Percentiles rank a stretch among this genome's conserved stretches.
phyloP scores from a whole-genome alignment of 2,888 invertebrate species.

The Pterostichus madidus region DNA sequence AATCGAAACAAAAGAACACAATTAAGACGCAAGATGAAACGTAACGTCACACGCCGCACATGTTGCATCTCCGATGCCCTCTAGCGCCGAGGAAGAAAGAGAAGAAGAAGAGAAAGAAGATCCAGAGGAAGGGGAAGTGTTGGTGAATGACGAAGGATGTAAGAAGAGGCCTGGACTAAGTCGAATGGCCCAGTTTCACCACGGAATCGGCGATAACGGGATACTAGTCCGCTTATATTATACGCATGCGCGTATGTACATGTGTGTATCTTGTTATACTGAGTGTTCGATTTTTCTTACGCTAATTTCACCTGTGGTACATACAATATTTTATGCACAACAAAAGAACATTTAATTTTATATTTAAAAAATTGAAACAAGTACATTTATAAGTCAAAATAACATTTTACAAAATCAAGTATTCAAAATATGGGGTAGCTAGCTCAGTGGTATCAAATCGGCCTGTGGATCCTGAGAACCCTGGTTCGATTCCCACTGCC shows the following conservation, averaged over 20 bases:
- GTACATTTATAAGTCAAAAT: no score
- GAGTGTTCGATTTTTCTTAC: neutral
- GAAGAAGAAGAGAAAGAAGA: no score
- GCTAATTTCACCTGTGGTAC: no score
- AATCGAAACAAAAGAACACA: slow-evolving; percentile 7
- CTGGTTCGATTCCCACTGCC: no score
- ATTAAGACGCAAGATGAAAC: slow-evolving; percentile 1
- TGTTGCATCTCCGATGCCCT: neutral
- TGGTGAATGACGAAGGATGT: neutral
- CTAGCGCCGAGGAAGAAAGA: neutral
- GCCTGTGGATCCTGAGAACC: no score
- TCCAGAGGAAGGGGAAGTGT: neutral
- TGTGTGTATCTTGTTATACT: neutral
- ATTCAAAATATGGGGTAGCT: no score
- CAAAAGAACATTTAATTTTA: no score
- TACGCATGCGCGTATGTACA: neutral
- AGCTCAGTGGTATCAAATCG: no score
- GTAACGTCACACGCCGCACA: no score
- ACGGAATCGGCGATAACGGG: slow-evolving; percentile 12
- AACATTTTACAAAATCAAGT: no score
- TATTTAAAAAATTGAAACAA: no score
- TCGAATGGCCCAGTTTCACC: slow-evolving; percentile 15
- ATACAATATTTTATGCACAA: no score
- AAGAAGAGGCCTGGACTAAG: slow-evolving; percentile 7
- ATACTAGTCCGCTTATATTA: slow-evolving; percentile 6